A percentile compares a stretch with the other conserved stretches of the same genome.
phyloP scores from a whole-genome alignment of 1,140 invertebrate species.

The Reticulitermes speratus region DNA sequence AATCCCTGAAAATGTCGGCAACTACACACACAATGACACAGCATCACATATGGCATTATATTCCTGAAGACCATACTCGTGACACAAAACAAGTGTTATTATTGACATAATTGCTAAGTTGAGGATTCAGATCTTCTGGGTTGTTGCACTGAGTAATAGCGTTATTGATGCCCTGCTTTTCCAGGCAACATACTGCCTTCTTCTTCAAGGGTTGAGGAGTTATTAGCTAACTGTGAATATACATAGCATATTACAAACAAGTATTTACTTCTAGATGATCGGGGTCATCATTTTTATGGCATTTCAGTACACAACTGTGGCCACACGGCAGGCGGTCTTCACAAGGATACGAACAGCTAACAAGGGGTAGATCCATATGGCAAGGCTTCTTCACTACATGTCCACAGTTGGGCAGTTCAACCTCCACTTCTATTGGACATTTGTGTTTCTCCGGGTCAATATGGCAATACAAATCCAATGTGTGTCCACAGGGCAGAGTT shows the following conservation, averaged over 20 bases:
- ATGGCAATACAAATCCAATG: slow-evolving; percentile 39
- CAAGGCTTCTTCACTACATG: slow-evolving; percentile 51
- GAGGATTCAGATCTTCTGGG: too few relatives aligned
- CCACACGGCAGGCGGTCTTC: slow-evolving; percentile 52
- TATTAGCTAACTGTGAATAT: background rate
- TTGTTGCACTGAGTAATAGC: too few relatives aligned
- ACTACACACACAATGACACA: too few relatives aligned
- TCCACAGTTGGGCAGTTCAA: slow-evolving; percentile 48
- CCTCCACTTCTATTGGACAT: slow-evolving; percentile 44
- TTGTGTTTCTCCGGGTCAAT: slow-evolving; percentile 43
- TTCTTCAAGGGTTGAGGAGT: background rate
- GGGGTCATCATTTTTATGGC: slow-evolving; percentile 52
- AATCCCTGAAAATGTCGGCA: too few relatives aligned
- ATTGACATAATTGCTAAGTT: too few relatives aligned
- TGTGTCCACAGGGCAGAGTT: slow-evolving; percentile 51
- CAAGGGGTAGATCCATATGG: slow-evolving; percentile 40
- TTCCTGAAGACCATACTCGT: too few relatives aligned
- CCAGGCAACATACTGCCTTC: background rate
- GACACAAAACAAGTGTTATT: too few relatives aligned
- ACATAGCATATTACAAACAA: background rate
- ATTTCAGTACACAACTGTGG: slow-evolving; percentile 48
- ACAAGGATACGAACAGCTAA: slow-evolving; percentile 48
- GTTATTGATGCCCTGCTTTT: too few relatives aligned
- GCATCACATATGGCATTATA: too few relatives aligned
- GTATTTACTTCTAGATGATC: slow-evolving; percentile 47